These are phyloP conservation scores for Synanthedon andrenaeformis DNA, from an alignment of 2,888 invertebrate genomes.

Conservation along the genomic window DNA sequence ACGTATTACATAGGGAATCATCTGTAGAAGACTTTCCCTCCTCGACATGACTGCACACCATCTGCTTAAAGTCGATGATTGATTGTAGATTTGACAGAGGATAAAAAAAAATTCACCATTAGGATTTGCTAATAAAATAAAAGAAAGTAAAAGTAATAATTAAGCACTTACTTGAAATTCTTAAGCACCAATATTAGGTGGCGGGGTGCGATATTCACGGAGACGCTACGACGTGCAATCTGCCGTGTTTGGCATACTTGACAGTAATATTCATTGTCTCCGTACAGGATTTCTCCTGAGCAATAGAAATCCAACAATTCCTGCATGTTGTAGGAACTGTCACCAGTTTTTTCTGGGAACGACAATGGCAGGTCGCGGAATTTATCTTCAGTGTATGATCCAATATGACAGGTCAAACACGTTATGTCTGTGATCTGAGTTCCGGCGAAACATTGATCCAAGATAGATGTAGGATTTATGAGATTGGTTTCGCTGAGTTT, in stretches of 20 bases:
- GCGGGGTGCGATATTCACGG: slow-evolving; percentile 78
- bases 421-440: slow-evolving; percentile 79
- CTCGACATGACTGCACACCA: no score
- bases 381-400: slow-evolving; percentile 79
- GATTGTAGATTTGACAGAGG: no score
- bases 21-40: no score
- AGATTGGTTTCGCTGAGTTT: no score
- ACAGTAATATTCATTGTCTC: slow-evolving; percentile 86
- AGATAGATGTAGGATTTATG: no score
- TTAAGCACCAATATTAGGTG: slow-evolving; percentile 85
- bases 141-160: no score
- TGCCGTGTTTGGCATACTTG: slow-evolving; percentile 79
- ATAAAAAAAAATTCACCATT: no score
- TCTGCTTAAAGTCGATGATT: no score
- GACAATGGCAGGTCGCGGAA: slow-evolving; percentile 86
- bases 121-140: no score
- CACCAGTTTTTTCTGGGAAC: slow-evolving; percentile 72
- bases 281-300: slow-evolving; percentile 80
- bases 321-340: slow-evolving; percentile 75
- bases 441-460: slow-evolving; percentile 72
- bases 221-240: slow-evolving; percentile 75
- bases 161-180: slow-evolving; percentile 72
- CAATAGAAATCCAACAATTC: slow-evolving; percentile 82
- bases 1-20: no score
- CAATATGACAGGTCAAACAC: slow-evolving; percentile 78